Evolutionary conservation across 2,797 vertebrate species (phyloP), one percentile per base, ranked within the genome.

Genomic region (Masticophis lateralis): DNA sequence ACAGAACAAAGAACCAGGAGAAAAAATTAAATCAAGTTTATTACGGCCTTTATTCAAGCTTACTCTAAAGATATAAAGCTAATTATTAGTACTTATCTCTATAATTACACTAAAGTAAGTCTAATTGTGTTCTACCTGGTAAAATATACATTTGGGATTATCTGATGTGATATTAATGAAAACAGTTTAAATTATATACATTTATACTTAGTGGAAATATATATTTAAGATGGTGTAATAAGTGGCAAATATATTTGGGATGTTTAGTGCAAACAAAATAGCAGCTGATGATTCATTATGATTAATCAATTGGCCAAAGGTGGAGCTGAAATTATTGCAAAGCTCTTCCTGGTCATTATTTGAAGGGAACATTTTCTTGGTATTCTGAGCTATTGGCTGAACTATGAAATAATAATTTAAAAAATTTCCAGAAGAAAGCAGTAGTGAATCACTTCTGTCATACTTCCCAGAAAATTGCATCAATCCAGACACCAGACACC

Each of bases 231-330:
- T 83, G 20, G 37, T 18, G 2, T 69, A 56, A 32, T 83, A 83
- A n/a, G 28, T 63, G 28, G 60, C 37, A 91, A 18, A 53, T 86
- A 87, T 27, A 8, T 43, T 57, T 88, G 32, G 37, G 22, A 22
- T 63, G 25, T 69, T 88, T 37, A 14, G 9, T 18, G 43, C 18
- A 47, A 83, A 20, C 9, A 8, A 56, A 55, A 51, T 6, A 37
- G 61, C 22, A 61, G 12, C 28, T 27, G 16, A 11, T 89, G 83
- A 1, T 88, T 86, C 16, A 55, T 47, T 89, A 14, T 56, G 57
- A 89, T 32, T 91, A 91, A 93, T 79, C 63, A 4, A 89, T 91
- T 91, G 32, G 74, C 86, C 14, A 88, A 93, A 88, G 92, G 83
- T 83, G 63, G 37, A 91, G 4, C 90, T 83, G 43, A 88, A 83